Base-by-base conservation (phyloP, 2,113 vertebrate species). In the Coregonus clupeaformis region DNA sequence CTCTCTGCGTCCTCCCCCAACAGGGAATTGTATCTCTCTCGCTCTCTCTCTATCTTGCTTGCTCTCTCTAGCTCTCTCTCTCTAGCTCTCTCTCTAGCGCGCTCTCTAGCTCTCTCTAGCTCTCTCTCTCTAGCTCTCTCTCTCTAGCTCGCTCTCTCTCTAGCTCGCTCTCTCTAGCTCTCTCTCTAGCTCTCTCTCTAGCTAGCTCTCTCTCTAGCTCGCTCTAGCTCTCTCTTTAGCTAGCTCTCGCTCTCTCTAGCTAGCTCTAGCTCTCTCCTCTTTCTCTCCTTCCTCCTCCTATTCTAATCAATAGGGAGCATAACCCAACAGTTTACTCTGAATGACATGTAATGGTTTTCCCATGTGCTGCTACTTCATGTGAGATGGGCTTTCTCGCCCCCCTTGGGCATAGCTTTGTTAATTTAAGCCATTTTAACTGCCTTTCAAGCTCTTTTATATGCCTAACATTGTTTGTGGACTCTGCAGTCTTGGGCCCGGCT, bases 151-250 rank as follows among this genome's bases (percentile, higher is more conserved):
- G 3, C 11, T 42, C 66, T 11, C 30, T 68, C 30, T 42, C 67
- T 45, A 1, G 1, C 6, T 2, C 2, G 45, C 7, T 65, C 25
- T 65, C 22, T 24, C 1, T 27, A 20, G 7, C 22, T 63, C 60
- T n/a, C 60, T 30, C 12, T 77, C 82, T 81, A 77, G 69, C 81
- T 72, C 79, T 42, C 22, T 55, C 22, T 57, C 60, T 5, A 3
- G n/a, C 9, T 59, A 52, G 5, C 13, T 36, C 2, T 7, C 18
- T 49, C 5, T 24, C 22, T n/a, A n/a, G 14, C 24, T 32, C 66
- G 6, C 12, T 5, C 6, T 20, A 12, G 20, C 29, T 60, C 29
- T 6, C 25, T 63, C 6, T 6, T 6, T 66, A n/a, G n/a, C 64
- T 36, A 0, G 1, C 64, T 20, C 27, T 1, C 27, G 2, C 27